Evolutionary conservation across 2,113 vertebrate species (phyloP).

Genomic region (Himantopus leucocephalus): DNA sequence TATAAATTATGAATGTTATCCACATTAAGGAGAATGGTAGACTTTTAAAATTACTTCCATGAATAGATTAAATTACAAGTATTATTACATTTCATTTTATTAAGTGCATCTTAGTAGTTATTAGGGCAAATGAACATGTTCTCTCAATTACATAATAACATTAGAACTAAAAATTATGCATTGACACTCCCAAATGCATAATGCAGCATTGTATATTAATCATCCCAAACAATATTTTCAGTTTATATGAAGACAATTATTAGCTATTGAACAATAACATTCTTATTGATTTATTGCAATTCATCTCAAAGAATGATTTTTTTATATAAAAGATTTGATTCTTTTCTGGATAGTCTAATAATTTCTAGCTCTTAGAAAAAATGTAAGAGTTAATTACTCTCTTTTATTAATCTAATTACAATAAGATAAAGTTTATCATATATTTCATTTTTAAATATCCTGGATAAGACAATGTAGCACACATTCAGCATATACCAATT

Average conservation of each 20-base stretch:
- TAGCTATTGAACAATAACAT: slow-evolving; percentile 80
- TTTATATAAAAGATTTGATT: slow-evolving; percentile 48
- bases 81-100: slow-evolving; percentile 98
- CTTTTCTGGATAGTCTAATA: slow-evolving; percentile 33
- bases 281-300: slow-evolving; percentile 75
- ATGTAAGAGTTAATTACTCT: slow-evolving; percentile 10
- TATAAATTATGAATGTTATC: slow-evolving; percentile 98
- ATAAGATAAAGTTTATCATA: slow-evolving; percentile 41
- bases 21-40: slow-evolving; percentile 89
- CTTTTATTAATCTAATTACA: slow-evolving; percentile 44
- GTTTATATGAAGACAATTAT: slow-evolving; percentile 84
- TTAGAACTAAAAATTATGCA: slow-evolving; percentile 84
- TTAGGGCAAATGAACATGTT: slow-evolving; percentile 89
- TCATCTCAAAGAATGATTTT: slow-evolving; percentile 57
- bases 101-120: slow-evolving; percentile 96
- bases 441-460: slow-evolving; percentile 23
- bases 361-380: slow-evolving; percentile 27
- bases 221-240: slow-evolving; percentile 84
- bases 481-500: not conserved
- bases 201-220: slow-evolving; percentile 86
- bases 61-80: slow-evolving; percentile 99
- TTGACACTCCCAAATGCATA: slow-evolving; percentile 81
- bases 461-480: not conserved
- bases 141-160: slow-evolving; percentile 84
- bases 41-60: slow-evolving; percentile 97